phyloP scores from a whole-genome alignment of 2,113 vertebrate genomes.

The Nannobrachium achirus region DNA sequence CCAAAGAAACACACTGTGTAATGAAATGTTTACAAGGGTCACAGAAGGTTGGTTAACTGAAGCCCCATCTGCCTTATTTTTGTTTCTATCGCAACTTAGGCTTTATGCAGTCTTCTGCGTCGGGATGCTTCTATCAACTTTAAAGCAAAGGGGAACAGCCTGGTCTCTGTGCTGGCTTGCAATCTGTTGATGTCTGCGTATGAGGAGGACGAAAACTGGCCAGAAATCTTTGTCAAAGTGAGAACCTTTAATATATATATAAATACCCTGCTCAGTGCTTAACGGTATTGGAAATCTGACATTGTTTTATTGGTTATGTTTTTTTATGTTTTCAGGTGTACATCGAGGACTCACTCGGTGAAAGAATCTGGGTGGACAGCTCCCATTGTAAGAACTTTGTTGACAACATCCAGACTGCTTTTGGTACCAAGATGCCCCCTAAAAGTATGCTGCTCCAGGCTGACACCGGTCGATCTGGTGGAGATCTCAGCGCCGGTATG shows the following conservation, averaged over 20 bases:
- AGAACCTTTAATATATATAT: slow-evolving; percentile 5
- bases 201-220: slow-evolving; percentile 98
- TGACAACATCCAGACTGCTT: slow-evolving; percentile 97
- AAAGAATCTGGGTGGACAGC: slow-evolving; percentile 98
- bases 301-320: slow-evolving; percentile 1
- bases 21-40: not conserved
- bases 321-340: slow-evolving; percentile 85
- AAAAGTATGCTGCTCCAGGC: slow-evolving; percentile 93
- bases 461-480: slow-evolving; percentile 84
- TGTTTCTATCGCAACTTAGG: slow-evolving; percentile 76
- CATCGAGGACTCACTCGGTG: slow-evolving; percentile 96
- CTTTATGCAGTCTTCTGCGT: slow-evolving; percentile 92
- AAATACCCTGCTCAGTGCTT: not conserved
- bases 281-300: not conserved
- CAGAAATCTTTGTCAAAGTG: slow-evolving; percentile 97
- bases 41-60: not conserved
- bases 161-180: slow-evolving; percentile 94
- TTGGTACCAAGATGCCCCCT: slow-evolving; percentile 94
- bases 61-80: not conserved
- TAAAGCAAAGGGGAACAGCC: slow-evolving; percentile 96
- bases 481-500: slow-evolving; percentile 94
- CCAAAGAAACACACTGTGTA: not conserved
- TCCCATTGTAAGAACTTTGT: slow-evolving; percentile 96
- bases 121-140: slow-evolving; percentile 96
- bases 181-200: slow-evolving; percentile 98